Percentiles rank a stretch among this genome's conserved stretches.
These are phyloP conservation scores for Creontiades dilutus DNA, from an alignment of 2,888 invertebrate species.

Conservation along the genomic window DNA sequence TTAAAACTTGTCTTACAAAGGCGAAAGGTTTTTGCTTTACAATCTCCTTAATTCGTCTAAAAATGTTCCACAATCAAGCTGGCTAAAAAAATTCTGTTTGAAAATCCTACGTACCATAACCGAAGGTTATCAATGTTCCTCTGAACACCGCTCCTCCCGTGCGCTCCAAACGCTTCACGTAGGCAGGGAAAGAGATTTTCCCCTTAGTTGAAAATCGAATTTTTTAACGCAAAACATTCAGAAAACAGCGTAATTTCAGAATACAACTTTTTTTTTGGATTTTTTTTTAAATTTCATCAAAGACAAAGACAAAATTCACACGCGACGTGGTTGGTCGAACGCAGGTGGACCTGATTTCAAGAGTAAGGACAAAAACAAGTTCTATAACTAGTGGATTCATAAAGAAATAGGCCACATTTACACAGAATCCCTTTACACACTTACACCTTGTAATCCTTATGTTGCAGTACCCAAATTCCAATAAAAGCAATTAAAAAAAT, in stretches of 20 bases:
- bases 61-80: constrained; percentile 17
- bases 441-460: no score
- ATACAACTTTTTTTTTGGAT: neutral
- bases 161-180: neutral
- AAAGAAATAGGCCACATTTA: no score
- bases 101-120: neutral
- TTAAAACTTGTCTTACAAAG: constrained; percentile 52
- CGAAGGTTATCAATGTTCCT: neutral
- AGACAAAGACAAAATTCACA: constrained; percentile 11
- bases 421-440: no score
- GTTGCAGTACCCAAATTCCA: no score
- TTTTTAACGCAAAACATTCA: neutral
- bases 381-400: no score
- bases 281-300: neutral
- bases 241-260: constrained; percentile 22
- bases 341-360: neutral
- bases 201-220: neutral
- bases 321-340: constrained; percentile 5
- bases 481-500: no score
- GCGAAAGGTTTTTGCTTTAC: constrained; percentile 34
- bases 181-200: neutral
- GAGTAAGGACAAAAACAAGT: neutral
- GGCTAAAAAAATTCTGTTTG: neutral
- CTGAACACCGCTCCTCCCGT: neutral
- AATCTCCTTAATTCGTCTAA: neutral